Percentiles rank a stretch among this genome's conserved stretches.
phyloP scores from a whole-genome alignment of 2,888 invertebrate genomes.

The Meganola albula region DNA sequence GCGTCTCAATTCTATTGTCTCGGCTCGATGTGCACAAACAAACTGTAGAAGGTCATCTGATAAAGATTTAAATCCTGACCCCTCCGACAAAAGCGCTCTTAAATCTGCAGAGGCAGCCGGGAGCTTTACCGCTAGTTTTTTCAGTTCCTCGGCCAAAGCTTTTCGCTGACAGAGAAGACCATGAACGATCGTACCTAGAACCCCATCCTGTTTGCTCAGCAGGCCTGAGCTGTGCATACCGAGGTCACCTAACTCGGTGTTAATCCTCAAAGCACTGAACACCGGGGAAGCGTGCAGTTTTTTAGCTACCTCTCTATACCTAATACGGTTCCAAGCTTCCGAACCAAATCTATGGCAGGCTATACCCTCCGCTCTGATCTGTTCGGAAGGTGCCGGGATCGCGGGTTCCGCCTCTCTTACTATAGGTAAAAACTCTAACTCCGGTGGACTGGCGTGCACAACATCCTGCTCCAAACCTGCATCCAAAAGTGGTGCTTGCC shows the following conservation, averaged over 20 bases:
- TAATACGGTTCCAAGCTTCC: constrained; percentile 13
- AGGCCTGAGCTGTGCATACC: constrained; percentile 2
- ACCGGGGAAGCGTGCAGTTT: constrained; percentile 16
- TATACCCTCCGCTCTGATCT: constrained; percentile 12
- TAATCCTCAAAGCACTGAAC: constrained; percentile 15
- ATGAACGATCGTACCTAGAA: constrained; percentile 15
- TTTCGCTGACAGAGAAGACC: constrained; percentile 13
- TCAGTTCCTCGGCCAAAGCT: constrained; percentile 8
- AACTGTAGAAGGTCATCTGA: constrained; percentile 19
- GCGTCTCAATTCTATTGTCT: constrained; percentile 13
- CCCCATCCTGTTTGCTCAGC: constrained; percentile 11
- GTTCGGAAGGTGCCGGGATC: constrained; percentile 8
- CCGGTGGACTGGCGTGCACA: not conserved
- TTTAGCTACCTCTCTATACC: constrained; percentile 19
- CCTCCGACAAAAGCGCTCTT: constrained; percentile 5
- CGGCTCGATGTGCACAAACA: constrained; percentile 14
- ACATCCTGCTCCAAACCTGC: not conserved
- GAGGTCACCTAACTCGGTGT: constrained; percentile 11
- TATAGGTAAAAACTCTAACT: constrained; percentile 7
- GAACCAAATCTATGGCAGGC: constrained; percentile 16
- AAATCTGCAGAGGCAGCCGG: constrained; percentile 5
- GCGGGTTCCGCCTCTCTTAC: constrained; percentile 13
- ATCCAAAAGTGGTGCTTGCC: constrained; percentile 2
- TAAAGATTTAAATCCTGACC: constrained; percentile 6
- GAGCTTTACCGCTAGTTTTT: constrained; percentile 3